Evolutionary conservation across 2,888 invertebrate genomes (phyloP).

Genomic region (Crossocerus cetratus): DNA sequence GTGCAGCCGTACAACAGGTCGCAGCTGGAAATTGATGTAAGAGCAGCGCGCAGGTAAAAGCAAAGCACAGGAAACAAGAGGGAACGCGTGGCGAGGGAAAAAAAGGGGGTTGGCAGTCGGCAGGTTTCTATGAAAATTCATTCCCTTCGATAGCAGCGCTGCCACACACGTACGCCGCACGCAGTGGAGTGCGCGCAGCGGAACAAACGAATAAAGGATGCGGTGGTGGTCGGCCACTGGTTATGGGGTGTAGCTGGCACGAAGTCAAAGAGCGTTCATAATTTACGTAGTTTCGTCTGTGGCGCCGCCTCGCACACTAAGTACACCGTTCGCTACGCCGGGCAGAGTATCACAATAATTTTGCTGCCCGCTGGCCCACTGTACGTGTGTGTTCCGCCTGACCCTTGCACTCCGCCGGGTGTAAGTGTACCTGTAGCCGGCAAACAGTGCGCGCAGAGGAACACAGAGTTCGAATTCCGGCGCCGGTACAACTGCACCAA

Average conservation of each 20-base stretch:
- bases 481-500: no score
- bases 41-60: no score
- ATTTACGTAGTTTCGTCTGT: constrained; percentile 72
- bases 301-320: constrained; percentile 48
- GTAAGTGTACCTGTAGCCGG: no score
- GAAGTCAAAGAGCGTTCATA: constrained; percentile 74
- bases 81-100: no score
- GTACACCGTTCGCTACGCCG: constrained; percentile 27
- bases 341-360: constrained; percentile 57
- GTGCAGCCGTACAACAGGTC: no score
- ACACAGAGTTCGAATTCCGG: constrained; percentile 1
- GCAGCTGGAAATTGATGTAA: no score
- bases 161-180: not conserved
- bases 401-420: no score
- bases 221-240: constrained; percentile 50
- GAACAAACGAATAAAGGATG: constrained; percentile 12
- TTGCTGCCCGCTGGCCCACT: constrained; percentile 17
- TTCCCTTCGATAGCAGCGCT: constrained; percentile 36
- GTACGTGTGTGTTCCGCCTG: no score
- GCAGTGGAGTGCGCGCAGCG: not conserved
- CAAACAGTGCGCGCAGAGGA: constrained; percentile 4
- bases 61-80: no score
- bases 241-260: constrained; percentile 69
- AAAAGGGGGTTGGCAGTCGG: constrained; percentile 25
- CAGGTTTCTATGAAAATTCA: constrained; percentile 66